phyloP scores from a whole-genome alignment of 1,140 invertebrate genomes.

The Penaeus vannamei region DNA sequence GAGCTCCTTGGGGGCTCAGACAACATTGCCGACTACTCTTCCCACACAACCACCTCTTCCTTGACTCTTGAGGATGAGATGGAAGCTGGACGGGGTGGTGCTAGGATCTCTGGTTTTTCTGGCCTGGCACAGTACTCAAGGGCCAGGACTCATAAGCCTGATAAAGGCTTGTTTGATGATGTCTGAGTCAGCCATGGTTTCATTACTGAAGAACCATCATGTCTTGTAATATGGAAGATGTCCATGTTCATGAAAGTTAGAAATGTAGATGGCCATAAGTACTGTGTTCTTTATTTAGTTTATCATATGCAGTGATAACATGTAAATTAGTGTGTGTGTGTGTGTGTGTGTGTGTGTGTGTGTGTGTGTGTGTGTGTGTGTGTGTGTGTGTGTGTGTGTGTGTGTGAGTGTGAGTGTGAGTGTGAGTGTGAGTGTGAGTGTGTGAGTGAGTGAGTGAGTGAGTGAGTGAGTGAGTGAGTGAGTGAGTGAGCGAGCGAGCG shows the following conservation, averaged over 20 bases:
- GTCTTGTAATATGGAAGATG: not conserved
- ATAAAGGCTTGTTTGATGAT: slow-evolving; percentile 65
- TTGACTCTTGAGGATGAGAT: slow-evolving; percentile 6
- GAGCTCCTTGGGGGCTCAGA: slow-evolving; percentile 50
- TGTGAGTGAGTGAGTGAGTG: too few species aligned
- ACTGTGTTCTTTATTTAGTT: too few species aligned
- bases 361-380: too few species aligned
- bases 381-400: too few species aligned
- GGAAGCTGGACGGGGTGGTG: not conserved
- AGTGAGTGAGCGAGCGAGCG: too few species aligned
- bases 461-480: too few species aligned
- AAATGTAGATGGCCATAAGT: too few species aligned
- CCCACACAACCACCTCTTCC: slow-evolving; percentile 11
- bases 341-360: too few species aligned
- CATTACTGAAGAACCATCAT: not conserved
- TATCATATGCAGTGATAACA: too few species aligned
- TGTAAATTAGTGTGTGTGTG: too few species aligned
- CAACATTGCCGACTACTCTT: slow-evolving; percentile 24
- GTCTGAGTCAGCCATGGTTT: slow-evolving; percentile 27
- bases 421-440: too few species aligned
- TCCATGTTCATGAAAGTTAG: not conserved
- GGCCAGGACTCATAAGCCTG: slow-evolving; percentile 50
- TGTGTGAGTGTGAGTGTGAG: too few species aligned
- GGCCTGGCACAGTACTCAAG: slow-evolving; percentile 51
- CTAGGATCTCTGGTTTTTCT: not conserved